Percentiles rank a stretch among this genome's conserved stretches.
Evolutionary conservation across 2,888 invertebrate species (phyloP).

Genomic region (Doris montereyensis): DNA sequence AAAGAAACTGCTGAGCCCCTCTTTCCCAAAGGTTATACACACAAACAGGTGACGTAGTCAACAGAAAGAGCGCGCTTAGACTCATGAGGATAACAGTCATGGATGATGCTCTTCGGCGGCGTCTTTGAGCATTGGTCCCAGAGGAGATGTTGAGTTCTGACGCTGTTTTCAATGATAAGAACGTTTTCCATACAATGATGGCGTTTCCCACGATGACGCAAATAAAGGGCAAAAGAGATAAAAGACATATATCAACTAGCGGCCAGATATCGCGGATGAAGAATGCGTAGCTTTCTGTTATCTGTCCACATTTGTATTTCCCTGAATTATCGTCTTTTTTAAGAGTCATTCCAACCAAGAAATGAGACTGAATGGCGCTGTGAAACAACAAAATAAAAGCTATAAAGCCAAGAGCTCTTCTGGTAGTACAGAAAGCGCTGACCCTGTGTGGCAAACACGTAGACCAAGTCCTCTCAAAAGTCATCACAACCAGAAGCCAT

Average conservation of each 20-base stretch:
- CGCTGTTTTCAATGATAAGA: slow-evolving; percentile 46
- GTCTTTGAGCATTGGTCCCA: neutral
- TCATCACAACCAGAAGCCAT: slow-evolving; percentile 63
- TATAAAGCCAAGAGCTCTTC: slow-evolving; percentile 43
- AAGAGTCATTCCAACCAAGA: slow-evolving; percentile 50
- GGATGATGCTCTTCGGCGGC: slow-evolving; percentile 31
- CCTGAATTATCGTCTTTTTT: slow-evolving; percentile 32
- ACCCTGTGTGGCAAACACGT: slow-evolving; percentile 56
- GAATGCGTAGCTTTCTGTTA: slow-evolving; percentile 41
- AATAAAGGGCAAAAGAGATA: slow-evolving; percentile 56
- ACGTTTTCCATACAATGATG: slow-evolving; percentile 54
- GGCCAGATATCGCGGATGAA: slow-evolving; percentile 55
- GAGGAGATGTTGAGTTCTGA: slow-evolving; percentile 29
- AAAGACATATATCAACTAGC: slow-evolving; percentile 56
- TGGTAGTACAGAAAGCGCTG: slow-evolving; percentile 48
- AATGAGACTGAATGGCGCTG: slow-evolving; percentile 48
- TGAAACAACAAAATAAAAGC: slow-evolving; percentile 44
- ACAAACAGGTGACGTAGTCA: slow-evolving; percentile 44
- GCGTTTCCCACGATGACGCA: slow-evolving; percentile 57
- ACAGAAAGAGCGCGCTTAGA: slow-evolving; percentile 41
- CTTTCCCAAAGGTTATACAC: slow-evolving; percentile 43
- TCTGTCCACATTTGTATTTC: neutral
- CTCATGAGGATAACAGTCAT: slow-evolving; percentile 42
- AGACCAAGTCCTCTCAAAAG: slow-evolving; percentile 56
- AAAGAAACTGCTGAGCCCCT: neutral